These are phyloP conservation scores for Furnarius figulus DNA, from an alignment of 2,113 vertebrate species.

Conservation along the genomic window DNA sequence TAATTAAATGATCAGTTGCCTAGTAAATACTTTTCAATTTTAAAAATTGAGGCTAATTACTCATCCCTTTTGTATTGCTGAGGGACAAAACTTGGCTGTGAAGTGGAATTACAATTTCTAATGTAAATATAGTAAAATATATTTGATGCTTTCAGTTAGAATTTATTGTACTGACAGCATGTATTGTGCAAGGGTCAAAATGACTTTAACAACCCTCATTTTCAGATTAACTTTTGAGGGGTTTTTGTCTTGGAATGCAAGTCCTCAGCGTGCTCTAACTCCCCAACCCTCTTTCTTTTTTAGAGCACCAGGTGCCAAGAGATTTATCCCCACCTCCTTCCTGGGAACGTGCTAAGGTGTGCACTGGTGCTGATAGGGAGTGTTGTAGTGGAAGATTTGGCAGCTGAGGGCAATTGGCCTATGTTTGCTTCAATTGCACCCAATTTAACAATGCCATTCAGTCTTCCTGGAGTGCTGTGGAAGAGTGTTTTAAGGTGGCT, in stretches of 20 bases:
- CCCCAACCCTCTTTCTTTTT: neutral
- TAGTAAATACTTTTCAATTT: neutral
- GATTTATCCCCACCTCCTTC: neutral
- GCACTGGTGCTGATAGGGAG: neutral
- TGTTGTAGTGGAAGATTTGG: neutral
- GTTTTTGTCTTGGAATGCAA: neutral
- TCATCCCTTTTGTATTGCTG: neutral
- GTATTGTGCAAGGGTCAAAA: neutral
- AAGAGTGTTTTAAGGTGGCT: neutral
- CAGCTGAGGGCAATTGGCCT: neutral
- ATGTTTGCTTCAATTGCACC: neutral
- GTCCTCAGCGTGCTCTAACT: neutral
- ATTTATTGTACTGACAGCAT: neutral
- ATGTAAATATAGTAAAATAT: neutral
- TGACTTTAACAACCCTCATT: neutral
- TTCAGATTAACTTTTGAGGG: neutral
- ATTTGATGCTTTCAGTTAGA: neutral
- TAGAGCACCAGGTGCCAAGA: neutral
- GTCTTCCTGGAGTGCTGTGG: neutral
- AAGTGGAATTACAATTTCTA: neutral
- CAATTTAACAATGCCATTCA: neutral
- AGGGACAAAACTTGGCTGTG: neutral
- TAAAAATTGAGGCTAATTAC: neutral
- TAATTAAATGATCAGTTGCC: neutral
- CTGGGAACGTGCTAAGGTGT: neutral